These are phyloP conservation scores for Delichon dasypus DNA, from an alignment of 2,797 vertebrate species.

Conservation along the genomic window DNA sequence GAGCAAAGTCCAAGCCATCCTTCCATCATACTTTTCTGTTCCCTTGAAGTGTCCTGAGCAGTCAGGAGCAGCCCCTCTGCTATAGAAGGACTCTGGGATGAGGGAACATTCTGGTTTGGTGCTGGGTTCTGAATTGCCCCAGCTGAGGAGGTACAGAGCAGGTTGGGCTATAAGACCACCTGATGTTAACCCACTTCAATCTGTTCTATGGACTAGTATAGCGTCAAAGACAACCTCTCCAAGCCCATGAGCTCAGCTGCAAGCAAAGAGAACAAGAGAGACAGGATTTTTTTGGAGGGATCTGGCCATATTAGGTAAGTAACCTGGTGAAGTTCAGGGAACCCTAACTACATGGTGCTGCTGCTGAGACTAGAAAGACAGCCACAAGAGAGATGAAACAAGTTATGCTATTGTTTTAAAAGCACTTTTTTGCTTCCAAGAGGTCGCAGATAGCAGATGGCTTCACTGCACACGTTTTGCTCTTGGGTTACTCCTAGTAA, in stretches of 20 bases:
- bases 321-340: background rate
- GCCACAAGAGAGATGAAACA: background rate
- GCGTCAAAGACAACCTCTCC: background rate
- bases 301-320: background rate
- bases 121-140: background rate
- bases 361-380: background rate
- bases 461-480: background rate
- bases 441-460: background rate
- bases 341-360: background rate
- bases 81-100: fast-evolving
- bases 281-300: background rate
- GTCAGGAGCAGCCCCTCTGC: background rate
- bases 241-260: background rate
- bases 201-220: background rate
- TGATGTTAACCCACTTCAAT: background rate
- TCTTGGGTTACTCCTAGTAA: background rate
- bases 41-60: background rate
- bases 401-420: background rate
- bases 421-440: background rate
- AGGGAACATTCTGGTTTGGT: fast-evolving
- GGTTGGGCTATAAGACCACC: fast-evolving
- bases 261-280: background rate
- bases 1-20: background rate
- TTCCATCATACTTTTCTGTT: background rate
- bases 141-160: background rate